phyloP scores from a whole-genome alignment of 2,888 invertebrate species.

The Rhaphigaster nebulosa region DNA sequence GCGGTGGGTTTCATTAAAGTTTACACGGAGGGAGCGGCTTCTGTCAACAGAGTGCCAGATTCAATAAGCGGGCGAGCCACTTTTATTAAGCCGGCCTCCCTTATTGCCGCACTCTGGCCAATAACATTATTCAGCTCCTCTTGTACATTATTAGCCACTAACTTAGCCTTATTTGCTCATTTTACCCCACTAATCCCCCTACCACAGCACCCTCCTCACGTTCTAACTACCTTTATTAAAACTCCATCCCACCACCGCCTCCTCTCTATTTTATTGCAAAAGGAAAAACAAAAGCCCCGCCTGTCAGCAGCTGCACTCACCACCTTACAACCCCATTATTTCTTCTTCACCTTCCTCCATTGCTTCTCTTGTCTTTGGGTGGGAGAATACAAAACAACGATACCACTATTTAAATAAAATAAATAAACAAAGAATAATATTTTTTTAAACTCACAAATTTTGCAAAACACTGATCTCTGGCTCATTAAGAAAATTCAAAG shows the following conservation, averaged over 20 bases:
- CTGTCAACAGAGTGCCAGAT: slow-evolving; percentile 65
- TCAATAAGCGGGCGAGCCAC: slow-evolving; percentile 65
- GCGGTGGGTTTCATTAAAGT: slow-evolving; percentile 66
- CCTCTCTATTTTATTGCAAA: slow-evolving; percentile 49
- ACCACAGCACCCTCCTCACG: slow-evolving; percentile 49
- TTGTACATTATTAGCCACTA: slow-evolving; percentile 65
- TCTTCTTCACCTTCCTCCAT: not conserved
- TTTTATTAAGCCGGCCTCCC: slow-evolving; percentile 64
- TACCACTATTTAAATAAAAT: not conserved
- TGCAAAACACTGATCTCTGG: too few species aligned
- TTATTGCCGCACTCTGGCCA: slow-evolving; percentile 64
- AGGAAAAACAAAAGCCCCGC: slow-evolving; percentile 37
- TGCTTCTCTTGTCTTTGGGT: not conserved
- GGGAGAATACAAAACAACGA: not conserved
- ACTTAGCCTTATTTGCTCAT: slow-evolving; percentile 66
- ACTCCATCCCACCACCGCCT: slow-evolving; percentile 52
- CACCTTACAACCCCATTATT: slow-evolving; percentile 16
- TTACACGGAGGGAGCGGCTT: slow-evolving; percentile 65
- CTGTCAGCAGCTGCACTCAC: slow-evolving; percentile 13
- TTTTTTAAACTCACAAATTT: too few species aligned
- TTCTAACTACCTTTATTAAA: slow-evolving; percentile 58
- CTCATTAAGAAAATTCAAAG: too few species aligned
- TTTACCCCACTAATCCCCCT: slow-evolving; percentile 52
- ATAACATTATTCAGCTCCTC: slow-evolving; percentile 66
- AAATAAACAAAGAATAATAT: too few species aligned